Conservation (phyloP, 1,140 invertebrate genomes). For the Eumeta japonica region DNA sequence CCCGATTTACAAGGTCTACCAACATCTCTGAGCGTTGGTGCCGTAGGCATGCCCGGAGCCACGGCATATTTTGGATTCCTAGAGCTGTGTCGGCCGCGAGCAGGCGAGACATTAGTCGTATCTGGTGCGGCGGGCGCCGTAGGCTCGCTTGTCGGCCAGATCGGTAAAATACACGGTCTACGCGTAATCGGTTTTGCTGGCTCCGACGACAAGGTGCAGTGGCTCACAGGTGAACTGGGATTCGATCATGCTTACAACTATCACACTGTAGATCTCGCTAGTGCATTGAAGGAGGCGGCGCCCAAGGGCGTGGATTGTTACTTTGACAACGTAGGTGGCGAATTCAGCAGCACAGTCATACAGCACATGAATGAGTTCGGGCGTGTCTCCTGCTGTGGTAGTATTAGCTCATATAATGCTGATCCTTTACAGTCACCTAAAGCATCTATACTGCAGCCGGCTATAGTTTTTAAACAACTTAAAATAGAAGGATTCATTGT, state of each 20-base stretch:
- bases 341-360: constrained; percentile 60
- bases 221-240: constrained; percentile 65
- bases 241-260: constrained; percentile 75
- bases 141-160: constrained; percentile 71
- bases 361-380: constrained; percentile 62
- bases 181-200: constrained; percentile 73
- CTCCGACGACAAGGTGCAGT: constrained; percentile 68
- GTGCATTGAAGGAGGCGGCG: constrained; percentile 59
- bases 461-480: constrained; percentile 46
- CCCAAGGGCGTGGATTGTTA: constrained; percentile 70
- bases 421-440: constrained; percentile 21
- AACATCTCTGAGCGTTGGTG: constrained; percentile 25
- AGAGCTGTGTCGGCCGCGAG: constrained; percentile 67
- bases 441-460: constrained; percentile 51
- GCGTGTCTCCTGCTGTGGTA: constrained; percentile 62
- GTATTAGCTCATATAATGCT: constrained; percentile 58
- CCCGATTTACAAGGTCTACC: constrained; percentile 32
- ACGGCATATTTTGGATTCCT: constrained; percentile 75
- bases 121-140: constrained; percentile 68
- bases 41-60: constrained; percentile 46
- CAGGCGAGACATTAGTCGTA: constrained; percentile 69
- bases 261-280: constrained; percentile 60
- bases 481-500: constrained; percentile 55
- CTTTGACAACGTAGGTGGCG: constrained; percentile 63
- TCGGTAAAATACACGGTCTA: constrained; percentile 69